Evolutionary conservation across 2,888 invertebrate genomes (phyloP), one percentile per base, ranked within the genome.

Genomic region (Tuberolachnus salignus): DNA sequence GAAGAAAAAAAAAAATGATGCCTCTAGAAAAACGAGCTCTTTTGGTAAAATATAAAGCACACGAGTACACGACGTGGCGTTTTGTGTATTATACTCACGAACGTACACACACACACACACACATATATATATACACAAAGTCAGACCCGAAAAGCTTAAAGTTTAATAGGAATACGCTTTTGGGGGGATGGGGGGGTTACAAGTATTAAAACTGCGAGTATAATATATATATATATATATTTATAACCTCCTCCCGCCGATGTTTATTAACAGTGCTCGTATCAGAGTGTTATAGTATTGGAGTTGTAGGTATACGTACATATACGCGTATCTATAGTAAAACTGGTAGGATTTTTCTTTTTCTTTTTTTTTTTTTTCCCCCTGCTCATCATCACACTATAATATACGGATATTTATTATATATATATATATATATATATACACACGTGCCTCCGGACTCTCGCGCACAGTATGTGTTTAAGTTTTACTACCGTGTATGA

Each of bases 161-260:
- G 74, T 75, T 75, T 75, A 75, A 75, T 66, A 75, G 74, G 64
- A 75, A 75, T 57, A 66, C 44, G 73, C 23, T 73, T 73, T 73
- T 44, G 44, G 21, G 34, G 6, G 34, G 6, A 34, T 4, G 34
- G 34, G 34, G 34, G 34, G 34, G 34, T n/a, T n/a, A n/a, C 26
- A 55, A 66, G 74, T 66, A 75, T 75, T 75, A 75, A 75, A 75
- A 55, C 64, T 42, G 51, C 19, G 42, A 13, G 16, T 57, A 21
- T 57, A 34, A n/a, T 23, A n/a, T n/a, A 13, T n/a, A n/a, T 10
- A 49, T 26, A 6, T 59, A n/a, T n/a, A n/a, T n/a, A n/a, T n/a
- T n/a, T n/a, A n/a, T n/a, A n/a, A n/a, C 19, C 16, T 34, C 67
- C 23, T 26, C 11, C 44, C 55, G 55, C 8, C 34, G 44, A n/a